A percentile compares a stretch with the other conserved stretches of the same genome.
These are phyloP conservation scores for Catharus fuscescens DNA, from an alignment of 2,113 vertebrate genomes.

Conservation along the genomic window DNA sequence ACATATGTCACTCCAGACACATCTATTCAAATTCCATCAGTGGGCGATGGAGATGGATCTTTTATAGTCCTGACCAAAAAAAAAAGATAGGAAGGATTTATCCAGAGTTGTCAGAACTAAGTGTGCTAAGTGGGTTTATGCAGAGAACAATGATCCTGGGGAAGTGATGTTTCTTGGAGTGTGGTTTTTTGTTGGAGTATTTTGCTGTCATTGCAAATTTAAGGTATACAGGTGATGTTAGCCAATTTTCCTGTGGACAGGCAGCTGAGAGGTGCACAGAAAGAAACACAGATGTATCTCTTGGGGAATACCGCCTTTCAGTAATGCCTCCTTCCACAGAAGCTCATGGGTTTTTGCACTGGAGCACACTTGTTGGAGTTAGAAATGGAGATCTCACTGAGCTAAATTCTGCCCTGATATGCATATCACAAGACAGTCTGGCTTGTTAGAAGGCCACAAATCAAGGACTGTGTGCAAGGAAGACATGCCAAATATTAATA, in stretches of 20 bases:
- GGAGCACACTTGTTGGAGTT: neutral
- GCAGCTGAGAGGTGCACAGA: neutral
- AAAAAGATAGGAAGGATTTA: neutral
- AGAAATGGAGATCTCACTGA: neutral
- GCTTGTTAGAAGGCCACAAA: neutral
- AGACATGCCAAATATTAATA: neutral
- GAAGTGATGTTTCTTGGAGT: neutral
- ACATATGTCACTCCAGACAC: constrained; percentile 41
- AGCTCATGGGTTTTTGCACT: neutral
- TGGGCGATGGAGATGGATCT: neutral
- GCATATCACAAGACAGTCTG: neutral
- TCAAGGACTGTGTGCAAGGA: neutral
- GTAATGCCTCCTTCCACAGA: neutral
- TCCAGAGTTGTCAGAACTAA: neutral
- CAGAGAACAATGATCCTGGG: neutral
- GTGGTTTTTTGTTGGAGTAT: neutral
- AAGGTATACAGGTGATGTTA: neutral
- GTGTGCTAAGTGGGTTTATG: neutral
- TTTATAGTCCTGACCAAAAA: neutral
- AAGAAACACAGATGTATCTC: accelerated
- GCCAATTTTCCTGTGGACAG: neutral
- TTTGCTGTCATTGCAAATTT: neutral
- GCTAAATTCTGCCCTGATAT: neutral
- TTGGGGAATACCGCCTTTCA: neutral
- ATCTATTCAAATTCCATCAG: constrained; percentile 43